Percentiles rank a stretch among this genome's conserved stretches.
Evolutionary conservation across 2,113 vertebrate genomes (phyloP).

Genomic region (Ochotona princeps): DNA sequence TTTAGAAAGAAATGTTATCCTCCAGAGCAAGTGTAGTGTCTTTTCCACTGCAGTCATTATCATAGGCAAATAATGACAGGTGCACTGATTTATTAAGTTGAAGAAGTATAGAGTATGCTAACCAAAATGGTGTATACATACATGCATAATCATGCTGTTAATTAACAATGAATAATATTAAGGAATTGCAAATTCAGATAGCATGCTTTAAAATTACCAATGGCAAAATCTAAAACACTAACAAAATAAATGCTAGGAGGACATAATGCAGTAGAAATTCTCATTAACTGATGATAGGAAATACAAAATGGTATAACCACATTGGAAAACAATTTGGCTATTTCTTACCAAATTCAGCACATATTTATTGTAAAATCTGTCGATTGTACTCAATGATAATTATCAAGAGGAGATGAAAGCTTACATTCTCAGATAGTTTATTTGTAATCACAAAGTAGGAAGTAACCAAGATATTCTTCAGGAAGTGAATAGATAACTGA

Average conservation of each 20-base stretch:
- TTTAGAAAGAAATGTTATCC: not conserved
- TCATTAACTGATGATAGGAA: not conserved
- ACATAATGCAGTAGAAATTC: too few species aligned
- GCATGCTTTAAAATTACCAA: not conserved
- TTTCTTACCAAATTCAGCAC: not conserved
- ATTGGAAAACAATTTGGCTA: not conserved
- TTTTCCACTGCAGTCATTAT: not conserved
- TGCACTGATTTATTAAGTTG: not conserved
- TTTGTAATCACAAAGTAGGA: not conserved
- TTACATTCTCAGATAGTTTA: not conserved
- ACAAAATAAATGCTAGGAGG: not conserved
- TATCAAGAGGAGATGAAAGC: not conserved
- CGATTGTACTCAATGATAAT: not conserved
- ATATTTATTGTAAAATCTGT: not conserved
- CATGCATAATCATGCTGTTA: not conserved
- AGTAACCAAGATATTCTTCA: not conserved
- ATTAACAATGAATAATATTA: not conserved
- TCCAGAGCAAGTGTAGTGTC: not conserved
- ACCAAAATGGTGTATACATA: not conserved
- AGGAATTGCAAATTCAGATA: not conserved
- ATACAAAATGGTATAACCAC: not conserved
- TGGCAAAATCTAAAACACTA: not conserved
- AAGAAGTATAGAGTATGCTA: not conserved
- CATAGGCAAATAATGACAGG: not conserved
- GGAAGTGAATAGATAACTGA: not conserved